Evolutionary conservation across 2,113 vertebrate species (phyloP).

Genomic region (Sinocyclocheilus maitianheensis): DNA sequence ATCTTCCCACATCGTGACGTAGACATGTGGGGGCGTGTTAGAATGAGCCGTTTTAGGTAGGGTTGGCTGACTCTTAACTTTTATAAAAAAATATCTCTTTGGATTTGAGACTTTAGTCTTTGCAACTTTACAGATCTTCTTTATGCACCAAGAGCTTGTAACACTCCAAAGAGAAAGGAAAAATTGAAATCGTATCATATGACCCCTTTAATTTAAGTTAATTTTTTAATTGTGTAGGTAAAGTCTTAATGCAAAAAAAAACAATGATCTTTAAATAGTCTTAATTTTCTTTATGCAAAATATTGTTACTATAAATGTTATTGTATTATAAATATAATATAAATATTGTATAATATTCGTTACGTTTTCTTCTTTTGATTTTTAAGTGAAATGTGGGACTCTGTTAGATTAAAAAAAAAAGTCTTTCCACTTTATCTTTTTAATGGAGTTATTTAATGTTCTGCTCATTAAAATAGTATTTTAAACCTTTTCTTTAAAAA

Average conservation of each 20-base stretch:
- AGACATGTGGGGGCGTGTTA: too few species aligned
- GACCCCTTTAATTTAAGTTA: neutral
- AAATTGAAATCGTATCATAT: too few species aligned
- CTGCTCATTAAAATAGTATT: neutral
- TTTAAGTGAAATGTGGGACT: neutral
- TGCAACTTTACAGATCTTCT: too few species aligned
- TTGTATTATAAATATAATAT: neutral
- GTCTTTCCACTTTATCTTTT: neutral
- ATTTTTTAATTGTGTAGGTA: too few species aligned
- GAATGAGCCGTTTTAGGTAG: too few species aligned
- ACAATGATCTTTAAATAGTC: neutral
- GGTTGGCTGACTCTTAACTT: too few species aligned
- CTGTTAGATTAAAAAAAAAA: neutral
- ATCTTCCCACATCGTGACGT: too few species aligned
- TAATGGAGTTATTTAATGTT: neutral
- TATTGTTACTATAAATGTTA: too few species aligned
- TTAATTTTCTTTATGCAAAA: neutral
- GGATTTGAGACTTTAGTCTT: too few species aligned
- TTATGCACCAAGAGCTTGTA: too few species aligned
- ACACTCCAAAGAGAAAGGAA: too few species aligned
- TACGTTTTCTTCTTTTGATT: neutral
- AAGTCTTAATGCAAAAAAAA: neutral
- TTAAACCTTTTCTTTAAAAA: neutral
- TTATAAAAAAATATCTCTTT: too few species aligned
- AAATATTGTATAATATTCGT: neutral